Evolutionary conservation across 1,140 invertebrate genomes (phyloP).

Genomic region (Pararge aegeria): DNA sequence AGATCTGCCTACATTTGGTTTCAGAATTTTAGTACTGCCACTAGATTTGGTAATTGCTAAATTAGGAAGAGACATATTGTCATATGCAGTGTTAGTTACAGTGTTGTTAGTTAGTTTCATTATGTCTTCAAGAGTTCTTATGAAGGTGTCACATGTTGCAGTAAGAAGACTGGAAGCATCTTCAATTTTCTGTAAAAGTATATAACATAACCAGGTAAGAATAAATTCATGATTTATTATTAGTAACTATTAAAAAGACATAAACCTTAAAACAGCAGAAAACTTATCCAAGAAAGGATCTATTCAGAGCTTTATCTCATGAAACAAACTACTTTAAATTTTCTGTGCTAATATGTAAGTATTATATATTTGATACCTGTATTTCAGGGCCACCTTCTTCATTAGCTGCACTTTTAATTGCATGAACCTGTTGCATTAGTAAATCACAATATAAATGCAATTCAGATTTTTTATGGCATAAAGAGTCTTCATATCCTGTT

Average conservation of each 20-base stretch:
- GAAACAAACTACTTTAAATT: no score
- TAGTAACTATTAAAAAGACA: no score
- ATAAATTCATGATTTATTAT: no score
- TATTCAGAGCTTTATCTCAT: no score
- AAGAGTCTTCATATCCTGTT: constrained; percentile 55
- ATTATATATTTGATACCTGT: no score
- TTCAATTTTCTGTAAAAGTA: constrained; percentile 83
- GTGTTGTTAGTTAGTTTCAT: constrained; percentile 83
- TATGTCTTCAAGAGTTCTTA: constrained; percentile 89
- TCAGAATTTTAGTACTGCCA: constrained; percentile 41
- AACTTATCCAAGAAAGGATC: no score
- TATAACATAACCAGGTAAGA: constrained; percentile 20
- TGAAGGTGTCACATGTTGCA: constrained; percentile 92
- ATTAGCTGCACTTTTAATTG: constrained; percentile 85
- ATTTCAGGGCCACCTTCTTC: constrained; percentile 81
- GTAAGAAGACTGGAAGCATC: constrained; percentile 87
- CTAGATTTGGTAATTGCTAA: constrained; percentile 45
- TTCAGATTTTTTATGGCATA: constrained; percentile 88
- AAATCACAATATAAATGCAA: constrained; percentile 90
- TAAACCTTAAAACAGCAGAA: no score
- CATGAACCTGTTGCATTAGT: constrained; percentile 91
- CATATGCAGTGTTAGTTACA: constrained; percentile 43
- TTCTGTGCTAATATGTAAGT: no score
- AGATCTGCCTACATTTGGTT: constrained; percentile 56
- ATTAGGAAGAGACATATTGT: constrained; percentile 53